Evolutionary conservation across 2,888 invertebrate genomes (phyloP).

Genomic region (Pristionchus maxplancki): DNA sequence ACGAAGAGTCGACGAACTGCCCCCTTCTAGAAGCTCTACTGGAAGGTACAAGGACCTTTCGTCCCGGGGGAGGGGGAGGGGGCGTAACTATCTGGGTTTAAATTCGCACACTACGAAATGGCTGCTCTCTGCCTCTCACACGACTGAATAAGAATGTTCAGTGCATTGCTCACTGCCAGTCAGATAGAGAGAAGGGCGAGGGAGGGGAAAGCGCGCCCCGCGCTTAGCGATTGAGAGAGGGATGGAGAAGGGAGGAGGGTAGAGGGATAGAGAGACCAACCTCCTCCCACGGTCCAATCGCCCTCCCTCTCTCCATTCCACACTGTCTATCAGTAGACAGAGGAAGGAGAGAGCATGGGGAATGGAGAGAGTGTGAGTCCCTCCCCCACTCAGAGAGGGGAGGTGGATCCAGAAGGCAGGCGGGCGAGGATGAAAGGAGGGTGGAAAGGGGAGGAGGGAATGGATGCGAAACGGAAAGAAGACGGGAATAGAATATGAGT

Average conservation of each 20-base stretch:
- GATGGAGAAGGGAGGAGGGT: neutral
- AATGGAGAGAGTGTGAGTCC: neutral
- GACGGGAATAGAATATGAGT: neutral
- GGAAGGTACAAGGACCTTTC: neutral
- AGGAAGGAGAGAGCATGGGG: neutral
- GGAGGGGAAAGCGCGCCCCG: neutral
- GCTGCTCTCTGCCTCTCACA: neutral
- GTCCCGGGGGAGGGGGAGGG: neutral
- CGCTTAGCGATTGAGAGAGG: constrained; percentile 23
- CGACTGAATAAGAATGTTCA: constrained; percentile 19
- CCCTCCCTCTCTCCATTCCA: neutral
- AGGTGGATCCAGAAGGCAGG: constrained; percentile 24
- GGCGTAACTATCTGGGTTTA: neutral
- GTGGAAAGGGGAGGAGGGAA: neutral
- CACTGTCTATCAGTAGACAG: neutral
- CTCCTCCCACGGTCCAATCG: neutral
- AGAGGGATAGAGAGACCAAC: neutral
- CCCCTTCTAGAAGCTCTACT: neutral
- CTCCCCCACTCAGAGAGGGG: neutral
- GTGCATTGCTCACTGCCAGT: neutral
- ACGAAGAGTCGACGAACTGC: neutral
- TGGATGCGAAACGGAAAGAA: constrained; percentile 22
- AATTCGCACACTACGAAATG: neutral
- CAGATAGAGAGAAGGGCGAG: neutral
- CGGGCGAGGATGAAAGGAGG: constrained; percentile 36